Percentiles rank a stretch among this genome's conserved stretches.
phyloP scores from a whole-genome alignment of 92 coral and sea anemone species.

The Micromussa lordhowensis region DNA sequence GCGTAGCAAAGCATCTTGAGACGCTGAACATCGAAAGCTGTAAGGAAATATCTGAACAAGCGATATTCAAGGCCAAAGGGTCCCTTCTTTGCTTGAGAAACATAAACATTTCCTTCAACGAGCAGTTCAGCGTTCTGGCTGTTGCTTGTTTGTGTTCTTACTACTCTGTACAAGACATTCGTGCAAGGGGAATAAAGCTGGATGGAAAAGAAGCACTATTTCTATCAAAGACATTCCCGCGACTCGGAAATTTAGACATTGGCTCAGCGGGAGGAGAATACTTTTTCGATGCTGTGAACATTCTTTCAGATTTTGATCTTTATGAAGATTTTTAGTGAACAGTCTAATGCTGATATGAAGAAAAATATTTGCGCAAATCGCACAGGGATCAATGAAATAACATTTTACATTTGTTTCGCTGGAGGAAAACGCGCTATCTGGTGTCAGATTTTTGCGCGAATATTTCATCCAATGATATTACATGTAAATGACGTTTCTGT shows the following conservation, averaged over 20 bases:
- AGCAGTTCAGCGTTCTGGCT: slow-evolving; percentile 26
- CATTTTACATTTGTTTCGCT: no score
- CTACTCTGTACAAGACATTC: neutral
- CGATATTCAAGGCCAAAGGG: no score
- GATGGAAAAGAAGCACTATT: no score
- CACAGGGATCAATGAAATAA: no score
- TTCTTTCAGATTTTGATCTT: neutral
- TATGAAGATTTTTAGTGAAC: slow-evolving; percentile 12
- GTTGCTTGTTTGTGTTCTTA: slow-evolving; percentile 23
- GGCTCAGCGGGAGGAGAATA: slow-evolving; percentile 15
- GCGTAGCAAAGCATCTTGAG: slow-evolving; percentile 7
- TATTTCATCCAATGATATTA: slow-evolving; percentile 2
- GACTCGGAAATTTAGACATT: neutral
- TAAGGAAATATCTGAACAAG: no score
- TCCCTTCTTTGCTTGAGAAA: no score
- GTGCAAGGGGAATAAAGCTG: no score
- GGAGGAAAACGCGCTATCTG: no score
- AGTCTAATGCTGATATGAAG: neutral
- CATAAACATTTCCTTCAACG: slow-evolving; percentile 14
- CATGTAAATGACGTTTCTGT: slow-evolving; percentile 3
- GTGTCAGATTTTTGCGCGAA: neutral
- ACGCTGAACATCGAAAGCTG: slow-evolving; percentile 32
- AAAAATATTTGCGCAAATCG: neutral
- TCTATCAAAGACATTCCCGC: no score
- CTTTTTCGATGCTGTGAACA: slow-evolving; percentile 7